Evolutionary conservation across 2,797 vertebrate genomes (phyloP).

Genomic region (Anguilla pacifica): DNA sequence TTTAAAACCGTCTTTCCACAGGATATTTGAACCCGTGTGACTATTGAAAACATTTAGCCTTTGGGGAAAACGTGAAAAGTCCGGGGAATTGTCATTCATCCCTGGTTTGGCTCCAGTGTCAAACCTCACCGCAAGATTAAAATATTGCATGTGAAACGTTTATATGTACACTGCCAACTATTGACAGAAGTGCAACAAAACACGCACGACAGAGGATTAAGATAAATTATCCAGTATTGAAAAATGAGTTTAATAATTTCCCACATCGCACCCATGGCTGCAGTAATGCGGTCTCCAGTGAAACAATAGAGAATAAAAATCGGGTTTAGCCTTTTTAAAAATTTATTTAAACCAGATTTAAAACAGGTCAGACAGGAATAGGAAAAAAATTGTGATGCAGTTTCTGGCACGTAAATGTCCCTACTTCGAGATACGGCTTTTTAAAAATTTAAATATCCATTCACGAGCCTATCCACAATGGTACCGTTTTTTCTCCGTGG

Average conservation of each 20-base stretch:
- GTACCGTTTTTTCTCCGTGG: not conserved
- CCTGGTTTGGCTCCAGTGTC: not conserved
- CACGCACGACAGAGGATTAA: not conserved
- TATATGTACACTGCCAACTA: not conserved
- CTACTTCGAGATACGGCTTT: not conserved
- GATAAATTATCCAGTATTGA: not conserved
- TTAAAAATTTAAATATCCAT: not conserved
- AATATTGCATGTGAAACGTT: not conserved
- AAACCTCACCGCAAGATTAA: constrained; percentile 1
- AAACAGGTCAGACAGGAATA: not conserved
- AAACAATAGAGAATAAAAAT: not conserved
- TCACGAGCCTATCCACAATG: not conserved
- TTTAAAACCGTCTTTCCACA: not conserved
- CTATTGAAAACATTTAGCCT: not conserved
- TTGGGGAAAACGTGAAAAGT: not conserved
- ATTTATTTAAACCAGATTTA: not conserved
- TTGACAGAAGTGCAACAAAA: not conserved
- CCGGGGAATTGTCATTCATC: not conserved
- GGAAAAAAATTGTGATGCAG: not conserved
- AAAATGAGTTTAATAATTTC: not conserved
- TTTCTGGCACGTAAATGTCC: not conserved
- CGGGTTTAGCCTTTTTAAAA: not conserved
- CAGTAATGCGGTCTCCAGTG: not conserved
- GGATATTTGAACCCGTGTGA: not conserved
- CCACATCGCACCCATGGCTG: not conserved